Base-by-base conservation (phyloP, 2,797 vertebrate genomes). In the Odontamblyopus lacepedii region DNA sequence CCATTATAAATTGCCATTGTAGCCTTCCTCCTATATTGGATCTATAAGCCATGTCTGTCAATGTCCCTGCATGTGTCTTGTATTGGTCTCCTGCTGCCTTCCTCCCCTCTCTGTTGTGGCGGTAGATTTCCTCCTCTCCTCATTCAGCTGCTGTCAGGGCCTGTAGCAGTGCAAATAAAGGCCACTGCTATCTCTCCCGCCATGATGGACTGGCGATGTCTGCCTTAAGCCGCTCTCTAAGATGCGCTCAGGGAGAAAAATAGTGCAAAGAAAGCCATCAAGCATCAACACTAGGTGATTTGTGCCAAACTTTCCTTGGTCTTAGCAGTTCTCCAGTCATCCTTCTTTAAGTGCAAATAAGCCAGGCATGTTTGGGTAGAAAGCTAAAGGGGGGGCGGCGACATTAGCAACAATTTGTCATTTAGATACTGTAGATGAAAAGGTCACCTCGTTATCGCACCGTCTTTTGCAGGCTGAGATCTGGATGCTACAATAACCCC, bases 391-490 rank as follows among this genome's bases (percentile, higher is more conserved):
- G 38, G 38, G 55, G 63, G 6, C 48, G 83, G 64, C n/a, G 30
- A 79, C 76, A 77, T 89, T 87, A 81, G 80, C 81, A 82, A 86
- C 70, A 79, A 80, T 88, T 87, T 88, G 79, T 90, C 86, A 76
- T 86, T 87, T 80, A 51, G 55, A 53, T 87, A 59, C 61, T 70
- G 57, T 71, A 69, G 67, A 87, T 78, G 83, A 83, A 91, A 91
- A 89, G 89, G 89, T 91, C 84, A 83, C 71, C 73, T 85, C 65
- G 77, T 89, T 88, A 90, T 87, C 74, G 77, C 74, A 71, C 75
- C 67, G 64, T 79, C 75, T 82, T 69, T 26, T 78, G 79, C 59
- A 65, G 13, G 66, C 71, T 81, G 66, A 83, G 83, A 81, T 81
- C 75, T 78, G 84, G 80, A 63, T 35, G 29, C 71, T 81, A 81